Evolutionary conservation across 2,888 invertebrate genomes (phyloP), one percentile per base, ranked within the genome.

Genomic region (Lithophane socia): DNA sequence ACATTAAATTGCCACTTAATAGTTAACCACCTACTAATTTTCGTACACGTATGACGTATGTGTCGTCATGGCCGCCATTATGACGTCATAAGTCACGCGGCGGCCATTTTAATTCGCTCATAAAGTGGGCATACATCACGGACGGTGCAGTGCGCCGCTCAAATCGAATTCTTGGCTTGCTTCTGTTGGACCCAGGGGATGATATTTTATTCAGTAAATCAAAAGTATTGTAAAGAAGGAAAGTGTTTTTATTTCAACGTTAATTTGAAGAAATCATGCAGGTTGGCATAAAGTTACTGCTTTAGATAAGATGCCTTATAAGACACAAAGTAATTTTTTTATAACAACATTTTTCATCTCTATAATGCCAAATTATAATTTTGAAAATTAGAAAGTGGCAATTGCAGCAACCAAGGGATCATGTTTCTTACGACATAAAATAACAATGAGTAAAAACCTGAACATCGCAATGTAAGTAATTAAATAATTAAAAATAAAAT

Each of bases 71-170:
- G 60, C 69, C 61, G 76, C 78, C 47, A 89, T 92, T 92, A 94
- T 93, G 89, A 91, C 90, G 90, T 90, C 93, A 90, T 94, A 94
- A 92, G 90, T 94, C 92, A 93, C 86, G 78, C 71, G 54, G 80
- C 84, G 68, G 90, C 92, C 90, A 92, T 93, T 93, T 93, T 93
- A 93, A 93, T 93, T 94, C 90, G 90, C 89, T 90, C 91, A 91
- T 92, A 93, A 92, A 92, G 92, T 88, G 92, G 86, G 90, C 91
- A 92, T 94, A 90, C 89, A 92, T 93, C 94, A 94, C 84, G 74
- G 65, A 77, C 85, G 84, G 84, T 88, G 89, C 87, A 84, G 79
- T 87, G 88, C 89, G 89, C 82, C 80, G 87, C 82, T 88, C 84
- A 86, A 92, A 92, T 92, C 91, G 91, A 92, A 93, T 93, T 92